Evolutionary conservation across 2,797 vertebrate species (phyloP), one percentile per base, ranked within the genome.

Genomic region (Myotis pilosus): DNA sequence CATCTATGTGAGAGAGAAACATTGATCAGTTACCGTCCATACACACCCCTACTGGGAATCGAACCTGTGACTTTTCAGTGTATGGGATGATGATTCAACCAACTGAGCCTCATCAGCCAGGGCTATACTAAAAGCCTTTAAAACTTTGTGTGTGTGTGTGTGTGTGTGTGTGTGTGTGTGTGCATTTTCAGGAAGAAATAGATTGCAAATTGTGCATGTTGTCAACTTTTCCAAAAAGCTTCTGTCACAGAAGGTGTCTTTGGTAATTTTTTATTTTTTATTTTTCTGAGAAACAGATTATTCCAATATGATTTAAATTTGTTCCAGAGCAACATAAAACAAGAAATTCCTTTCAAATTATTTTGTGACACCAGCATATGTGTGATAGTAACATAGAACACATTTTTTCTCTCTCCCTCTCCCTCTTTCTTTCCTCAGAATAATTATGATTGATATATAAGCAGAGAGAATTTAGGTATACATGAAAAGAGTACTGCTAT

Each of bases 301-400:
- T 15, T 85, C 13, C 92, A 95, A 62, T 87, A 23, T 88, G 89
- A 94, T 53, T 78, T 91, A 94, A 92, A 91, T 92, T 94, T 93
- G 71, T 93, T 94, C 80, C 95, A 96, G 66, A 94, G 33, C 72
- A 91, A 94, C 55, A 86, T 33, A 82, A 82, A 95, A 85, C 36
- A 94, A 47, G 25, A 33, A 91, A 91, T 94, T 82, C 60, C 76
- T 78, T 83, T 79, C 76, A 87, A 44, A 94, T 33, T 83, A 15
- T 44, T 92, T 84, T 96, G 83, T 78, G 71, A 84, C 36, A 60
- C 22, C 11, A 51, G 28, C 66, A 47, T 79, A 69, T 84, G 33
- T 79, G 20, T 92, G 78, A 95, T 51, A 84, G 47, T 64, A 66
- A 87, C 92, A 84, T 80, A 19, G 3, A 74, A 80, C 17, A 94